Base-by-base conservation (phyloP, 1,140 invertebrate genomes). In the Glossosoma conforme region DNA sequence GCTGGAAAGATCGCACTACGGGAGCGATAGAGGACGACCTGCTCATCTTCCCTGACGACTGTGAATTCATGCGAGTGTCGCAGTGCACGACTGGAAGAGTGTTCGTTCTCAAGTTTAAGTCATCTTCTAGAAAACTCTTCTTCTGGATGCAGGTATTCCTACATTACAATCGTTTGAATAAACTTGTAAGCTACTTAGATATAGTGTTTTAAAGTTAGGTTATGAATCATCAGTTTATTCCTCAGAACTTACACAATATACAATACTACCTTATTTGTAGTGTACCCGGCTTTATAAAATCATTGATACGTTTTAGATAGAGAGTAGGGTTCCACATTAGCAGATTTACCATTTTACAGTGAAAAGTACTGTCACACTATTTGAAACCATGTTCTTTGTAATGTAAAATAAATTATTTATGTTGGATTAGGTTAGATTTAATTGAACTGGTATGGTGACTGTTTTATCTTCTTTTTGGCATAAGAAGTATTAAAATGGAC, bases 1-100 rank as follows among this genome's bases (percentile, higher is more conserved):
- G 92, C 69, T 98, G 95, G 95, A 97, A 97, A 74, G 93, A 97
- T 72, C 80, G 94, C 30, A 83, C 83, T 28, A 83, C 83, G 9
- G 78, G 77, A 38, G 76, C 80, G 52, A 77, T 81, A 14, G 79
- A 82, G 61, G 81, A 83, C 66, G 97, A 99, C 78, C 75, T 99
- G 18, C 93, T 99, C 30, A 97, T 99, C 59, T 99, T 99, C 60
- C 97, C 95, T 20, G 97, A 98, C 71, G 97, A 99, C 69, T 94
- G 93, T 65, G 96, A 98, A 72, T 99, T 97, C 74, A 91, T 94
- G 49, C 82, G 84, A 60, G 93, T 99, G 0, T 80, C 87, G 43
- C 91, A 97, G 65, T 98, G 96, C 65, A 96, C 93, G 40, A 97
- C 93, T 40, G 97, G 96, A 2, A 78, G 97, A 60, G 95, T 97